phyloP scores from a whole-genome alignment of 2,113 vertebrate genomes.

The Boleophthalmus pectinirostris region DNA sequence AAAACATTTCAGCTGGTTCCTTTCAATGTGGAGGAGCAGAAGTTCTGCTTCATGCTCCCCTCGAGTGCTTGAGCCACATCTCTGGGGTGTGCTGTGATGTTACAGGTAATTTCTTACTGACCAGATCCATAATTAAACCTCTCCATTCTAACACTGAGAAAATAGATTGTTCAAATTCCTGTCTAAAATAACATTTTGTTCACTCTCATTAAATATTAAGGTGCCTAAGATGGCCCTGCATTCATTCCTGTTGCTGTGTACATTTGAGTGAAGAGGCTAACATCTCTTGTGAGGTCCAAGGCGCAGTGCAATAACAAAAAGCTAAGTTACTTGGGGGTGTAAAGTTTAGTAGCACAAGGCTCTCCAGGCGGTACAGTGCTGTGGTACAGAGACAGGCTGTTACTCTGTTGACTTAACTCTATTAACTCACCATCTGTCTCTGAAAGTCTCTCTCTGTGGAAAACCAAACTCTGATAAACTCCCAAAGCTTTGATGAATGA shows the following conservation, averaged over 20 bases:
- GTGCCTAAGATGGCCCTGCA: neutral
- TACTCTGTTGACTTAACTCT: too few relatives aligned
- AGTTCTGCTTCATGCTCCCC: too few relatives aligned
- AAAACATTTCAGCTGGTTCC: too few relatives aligned
- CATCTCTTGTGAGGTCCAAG: slow-evolving; percentile 1
- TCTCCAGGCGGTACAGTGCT: slow-evolving; percentile 18
- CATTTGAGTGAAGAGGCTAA: slow-evolving; percentile 11
- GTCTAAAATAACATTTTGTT: neutral
- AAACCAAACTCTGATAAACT: slow-evolving; percentile 28
- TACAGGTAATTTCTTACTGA: too few relatives aligned
- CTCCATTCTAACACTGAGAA: neutral
- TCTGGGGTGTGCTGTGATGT: too few relatives aligned
- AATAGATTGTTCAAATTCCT: neutral
- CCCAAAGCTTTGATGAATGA: slow-evolving; percentile 26
- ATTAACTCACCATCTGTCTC: slow-evolving; percentile 48
- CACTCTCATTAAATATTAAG: slow-evolving; percentile 33
- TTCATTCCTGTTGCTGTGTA: neutral
- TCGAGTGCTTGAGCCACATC: too few relatives aligned
- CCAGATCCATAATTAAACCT: neutral
- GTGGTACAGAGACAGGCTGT: slow-evolving; percentile 19
- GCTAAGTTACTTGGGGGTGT: slow-evolving; percentile 33
- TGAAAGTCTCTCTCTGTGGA: slow-evolving; percentile 33
- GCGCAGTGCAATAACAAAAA: slow-evolving; percentile 43
- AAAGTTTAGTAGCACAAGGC: slow-evolving; percentile 9
- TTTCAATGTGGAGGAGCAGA: too few relatives aligned